Conservation (phyloP, 2,888 invertebrate species). For the Ophion ellenae region DNA sequence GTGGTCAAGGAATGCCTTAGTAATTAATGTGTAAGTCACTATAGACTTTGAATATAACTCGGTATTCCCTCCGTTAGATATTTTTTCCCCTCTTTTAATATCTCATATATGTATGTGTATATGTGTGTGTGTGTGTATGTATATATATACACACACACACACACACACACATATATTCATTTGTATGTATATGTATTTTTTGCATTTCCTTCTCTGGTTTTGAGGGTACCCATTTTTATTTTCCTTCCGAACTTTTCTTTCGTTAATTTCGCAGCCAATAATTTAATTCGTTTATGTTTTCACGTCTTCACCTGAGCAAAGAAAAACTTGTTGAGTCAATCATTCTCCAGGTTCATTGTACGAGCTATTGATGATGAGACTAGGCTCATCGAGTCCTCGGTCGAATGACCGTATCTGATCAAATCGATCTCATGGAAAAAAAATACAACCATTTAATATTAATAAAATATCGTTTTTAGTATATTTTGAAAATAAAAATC, state of each 20-base stretch:
- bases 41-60: slow-evolving; percentile 60
- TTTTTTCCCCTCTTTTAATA: slow-evolving; percentile 17
- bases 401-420: too few species aligned
- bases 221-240: not conserved
- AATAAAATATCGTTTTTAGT: not conserved
- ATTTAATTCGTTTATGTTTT: not conserved
- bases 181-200: not conserved
- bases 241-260: not conserved
- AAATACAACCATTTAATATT: not conserved
- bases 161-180: not conserved
- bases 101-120: slow-evolving; percentile 21
- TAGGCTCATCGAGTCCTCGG: not conserved
- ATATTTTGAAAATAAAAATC: not conserved
- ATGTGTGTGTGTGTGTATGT: not conserved
- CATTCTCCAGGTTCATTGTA: not conserved
- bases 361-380: not conserved
- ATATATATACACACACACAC: too few species aligned
- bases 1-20: slow-evolving; percentile 76
- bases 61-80: slow-evolving; percentile 41
- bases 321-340: not conserved
- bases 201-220: not conserved
- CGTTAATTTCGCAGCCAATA: not conserved
- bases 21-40: slow-evolving; percentile 53
- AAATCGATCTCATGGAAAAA: slow-evolving; percentile 27
- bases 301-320: not conserved